These are phyloP conservation scores for Melanostoma mellinum DNA, from an alignment of 2,888 invertebrate genomes.

Conservation along the genomic window DNA sequence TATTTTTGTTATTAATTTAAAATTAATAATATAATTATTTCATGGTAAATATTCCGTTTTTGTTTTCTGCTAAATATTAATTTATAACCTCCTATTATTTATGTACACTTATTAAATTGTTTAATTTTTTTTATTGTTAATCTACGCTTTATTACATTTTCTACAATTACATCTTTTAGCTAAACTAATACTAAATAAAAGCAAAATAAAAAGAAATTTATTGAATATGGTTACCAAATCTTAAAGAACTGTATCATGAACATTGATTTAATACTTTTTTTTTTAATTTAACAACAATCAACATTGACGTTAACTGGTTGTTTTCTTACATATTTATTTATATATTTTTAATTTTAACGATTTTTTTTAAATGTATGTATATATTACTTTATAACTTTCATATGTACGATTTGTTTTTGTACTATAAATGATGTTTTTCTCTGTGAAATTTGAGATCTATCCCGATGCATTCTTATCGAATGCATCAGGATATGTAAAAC, in stretches of 20 bases:
- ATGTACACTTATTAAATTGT: conserved; percentile 36
- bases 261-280: conserved; percentile 49
- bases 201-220: not conserved
- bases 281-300: conserved; percentile 56
- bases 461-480: conserved; percentile 28
- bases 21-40: conserved; percentile 62
- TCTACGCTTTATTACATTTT: conserved; percentile 20
- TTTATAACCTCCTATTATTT: conserved; percentile 53
- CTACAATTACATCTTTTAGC: conserved; percentile 34
- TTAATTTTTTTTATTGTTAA: conserved; percentile 25
- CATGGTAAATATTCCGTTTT: conserved; percentile 58
- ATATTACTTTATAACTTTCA: conserved; percentile 41
- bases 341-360: conserved; percentile 38
- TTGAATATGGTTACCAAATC: conserved; percentile 49
- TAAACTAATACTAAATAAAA: conserved; percentile 45
- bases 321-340: conserved; percentile 23
- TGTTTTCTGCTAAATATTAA: conserved; percentile 11
- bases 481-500: conserved; percentile 53
- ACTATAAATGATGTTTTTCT: conserved; percentile 68
- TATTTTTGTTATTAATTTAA: conserved; percentile 43
- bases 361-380: conserved; percentile 29
- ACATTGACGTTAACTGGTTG: conserved; percentile 20
- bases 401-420: conserved; percentile 72
- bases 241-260: conserved; percentile 45
- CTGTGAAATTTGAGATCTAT: conserved; percentile 58